phyloP scores from a whole-genome alignment of 2,888 invertebrate species.

The Gymnoscelis rufifasciata region DNA sequence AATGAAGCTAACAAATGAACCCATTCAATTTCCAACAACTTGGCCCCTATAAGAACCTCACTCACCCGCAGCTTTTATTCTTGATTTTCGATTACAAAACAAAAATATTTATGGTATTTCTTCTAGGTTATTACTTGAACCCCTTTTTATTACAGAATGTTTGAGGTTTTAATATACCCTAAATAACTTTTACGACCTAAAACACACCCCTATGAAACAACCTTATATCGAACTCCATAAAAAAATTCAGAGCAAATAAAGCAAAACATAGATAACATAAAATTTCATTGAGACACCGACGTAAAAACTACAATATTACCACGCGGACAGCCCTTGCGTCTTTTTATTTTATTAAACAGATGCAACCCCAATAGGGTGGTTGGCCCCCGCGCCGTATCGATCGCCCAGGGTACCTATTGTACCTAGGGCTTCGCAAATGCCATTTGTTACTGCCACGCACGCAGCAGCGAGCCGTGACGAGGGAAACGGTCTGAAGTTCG shows the following conservation, averaged over 20 bases:
- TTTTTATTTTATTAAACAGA: conserved; percentile 32
- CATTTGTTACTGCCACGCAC: conserved; percentile 8
- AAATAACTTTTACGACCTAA: too few species aligned
- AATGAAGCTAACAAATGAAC: neutral
- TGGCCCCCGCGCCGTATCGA: conserved; percentile 56
- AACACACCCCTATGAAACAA: too few species aligned
- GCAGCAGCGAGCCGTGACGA: too few species aligned
- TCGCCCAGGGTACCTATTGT: conserved; percentile 48
- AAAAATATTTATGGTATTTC: too few species aligned
- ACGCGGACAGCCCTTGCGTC: conserved; percentile 27
- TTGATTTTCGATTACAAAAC: too few species aligned
- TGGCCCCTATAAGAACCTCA: neutral
- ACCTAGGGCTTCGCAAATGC: conserved; percentile 44
- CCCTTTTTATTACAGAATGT: too few species aligned
- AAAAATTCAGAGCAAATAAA: too few species aligned
- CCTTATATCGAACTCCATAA: too few species aligned
- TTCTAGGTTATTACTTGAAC: too few species aligned
- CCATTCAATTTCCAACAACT: neutral
- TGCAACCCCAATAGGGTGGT: conserved; percentile 34
- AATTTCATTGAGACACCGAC: conserved; percentile 5
- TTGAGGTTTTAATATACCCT: too few species aligned
- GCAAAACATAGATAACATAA: too few species aligned
- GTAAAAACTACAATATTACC: conserved; percentile 28
- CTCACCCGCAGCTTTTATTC: neutral
- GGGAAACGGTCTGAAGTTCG: too few species aligned